Evolutionary conservation across 1,140 invertebrate species (phyloP).

Genomic region (Drosophila pallidifrons): DNA sequence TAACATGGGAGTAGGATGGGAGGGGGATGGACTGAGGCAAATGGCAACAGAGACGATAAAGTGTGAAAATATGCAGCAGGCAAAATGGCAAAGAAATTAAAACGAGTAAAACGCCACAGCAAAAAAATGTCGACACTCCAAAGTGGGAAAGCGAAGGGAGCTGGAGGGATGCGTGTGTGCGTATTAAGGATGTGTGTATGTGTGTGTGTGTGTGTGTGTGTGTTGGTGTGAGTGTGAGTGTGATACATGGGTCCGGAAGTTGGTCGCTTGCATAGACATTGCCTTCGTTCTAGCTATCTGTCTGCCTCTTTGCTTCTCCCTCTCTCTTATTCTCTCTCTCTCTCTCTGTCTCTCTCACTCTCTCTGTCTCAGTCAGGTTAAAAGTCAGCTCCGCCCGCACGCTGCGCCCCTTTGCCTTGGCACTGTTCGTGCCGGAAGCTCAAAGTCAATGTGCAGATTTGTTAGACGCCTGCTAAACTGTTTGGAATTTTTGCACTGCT

Average conservation of each 20-base stretch:
- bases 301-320: slow-evolving; percentile 15
- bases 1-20: background rate
- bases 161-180: slow-evolving; percentile 3
- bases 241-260: slow-evolving; percentile 4
- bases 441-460: slow-evolving; percentile 46
- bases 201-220: slow-evolving; percentile 6
- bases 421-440: background rate
- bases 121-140: slow-evolving; percentile 30
- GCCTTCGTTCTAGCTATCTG: slow-evolving; percentile 12
- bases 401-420: background rate
- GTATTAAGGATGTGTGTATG: slow-evolving; percentile 1
- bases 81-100: slow-evolving; percentile 76
- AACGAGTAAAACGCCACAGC: slow-evolving; percentile 53
- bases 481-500: slow-evolving; percentile 43
- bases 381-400: slow-evolving; percentile 55
- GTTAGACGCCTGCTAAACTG: slow-evolving; percentile 47
- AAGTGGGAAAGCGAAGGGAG: background rate
- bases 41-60: slow-evolving; percentile 50
- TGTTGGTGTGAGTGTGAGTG: background rate
- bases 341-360: background rate
- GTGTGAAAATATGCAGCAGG: slow-evolving; percentile 76
- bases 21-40: background rate
- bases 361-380: slow-evolving; percentile 29
- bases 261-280: slow-evolving; percentile 34
- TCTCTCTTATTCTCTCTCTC: background rate